These are phyloP conservation scores for Microctenopoma lineatum DNA, from an alignment of 2,797 vertebrate genomes.

Conservation along the genomic window DNA sequence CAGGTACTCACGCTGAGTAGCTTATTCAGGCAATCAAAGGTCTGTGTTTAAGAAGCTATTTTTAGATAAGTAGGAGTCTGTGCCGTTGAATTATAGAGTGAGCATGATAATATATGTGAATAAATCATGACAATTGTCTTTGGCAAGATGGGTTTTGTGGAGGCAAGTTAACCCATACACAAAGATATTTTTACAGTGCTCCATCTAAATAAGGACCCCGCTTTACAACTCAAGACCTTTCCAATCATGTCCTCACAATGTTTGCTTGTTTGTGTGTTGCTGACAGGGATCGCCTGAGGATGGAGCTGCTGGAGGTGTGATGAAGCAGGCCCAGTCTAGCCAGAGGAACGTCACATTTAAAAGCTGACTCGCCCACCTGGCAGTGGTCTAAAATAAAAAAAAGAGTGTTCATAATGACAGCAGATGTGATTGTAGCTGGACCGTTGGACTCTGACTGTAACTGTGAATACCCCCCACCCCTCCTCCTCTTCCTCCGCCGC, in stretches of 20 bases:
- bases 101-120: constrained; percentile 81
- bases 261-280: constrained; percentile 39
- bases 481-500: constrained; percentile 38
- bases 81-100: constrained; percentile 81
- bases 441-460: constrained; percentile 85
- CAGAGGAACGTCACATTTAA: constrained; percentile 54
- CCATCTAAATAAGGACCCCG: constrained; percentile 11
- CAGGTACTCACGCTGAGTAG: constrained; percentile 67
- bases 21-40: constrained; percentile 78
- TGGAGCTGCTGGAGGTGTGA: constrained; percentile 86
- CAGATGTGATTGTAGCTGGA: constrained; percentile 87
- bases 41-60: constrained; percentile 81
- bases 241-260: constrained; percentile 20
- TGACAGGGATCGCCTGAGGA: constrained; percentile 81
- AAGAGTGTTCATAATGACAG: constrained; percentile 85
- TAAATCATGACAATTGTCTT: constrained; percentile 82
- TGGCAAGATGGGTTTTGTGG: constrained; percentile 58
- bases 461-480: constrained; percentile 82
- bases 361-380: constrained; percentile 62
- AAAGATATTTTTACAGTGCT: constrained; percentile 23
- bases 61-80: constrained; percentile 76
- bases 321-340: constrained; percentile 48
- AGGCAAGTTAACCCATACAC: constrained; percentile 39
- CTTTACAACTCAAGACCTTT: constrained; percentile 21
- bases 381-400: constrained; percentile 42